Evolutionary conservation across 2,113 vertebrate species (phyloP), one percentile per base, ranked within the genome.

Genomic region (Rhipidura dahli): DNA sequence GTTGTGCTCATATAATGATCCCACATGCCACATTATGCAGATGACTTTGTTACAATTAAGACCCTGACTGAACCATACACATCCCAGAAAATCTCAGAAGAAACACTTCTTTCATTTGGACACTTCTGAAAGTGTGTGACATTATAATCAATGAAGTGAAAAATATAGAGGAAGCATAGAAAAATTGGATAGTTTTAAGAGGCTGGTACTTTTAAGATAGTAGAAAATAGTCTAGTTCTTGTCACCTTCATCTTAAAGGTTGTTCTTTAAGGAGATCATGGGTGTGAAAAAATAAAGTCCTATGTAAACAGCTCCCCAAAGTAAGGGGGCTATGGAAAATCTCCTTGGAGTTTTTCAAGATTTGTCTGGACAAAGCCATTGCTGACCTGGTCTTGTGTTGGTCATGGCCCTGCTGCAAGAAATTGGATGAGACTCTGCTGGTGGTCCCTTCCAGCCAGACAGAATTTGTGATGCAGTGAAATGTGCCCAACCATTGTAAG

Each of bases 101-200:
- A 72, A 90, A 73, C 31, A n/a, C 5, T 49, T 68, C 60, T 83
- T 86, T 69, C 9, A 45, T 63, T 57, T 77, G 47, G 60, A 93
- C 92, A 84, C 31, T 87, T 89, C 87, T 81, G 80, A 35, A 87
- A 89, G 61, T 88, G 44, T 31, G 59, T 73, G 69, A 69, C 68
- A 83, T 87, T 96, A 88, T 72, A 90, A 83, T 77, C 66, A 94
- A 83, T 86, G 69, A 50, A 92, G 80, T 93, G 80, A 91, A 94
- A 92, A 96, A 94, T 59, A 61, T 3, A 37, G 47, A 76, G 13
- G 20, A 90, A 89, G 68, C 15, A 69, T 37, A 89, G 91, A 86
- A 87, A 87, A 77, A 89, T 26, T 70, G 39, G n/a, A 33, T 72
- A 65, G 28, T 44, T 64, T 79, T 51, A 90, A 90, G 57, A 83